Evolutionary conservation across 2,113 vertebrate genomes (phyloP).

Genomic region (Heterochromis multidens): DNA sequence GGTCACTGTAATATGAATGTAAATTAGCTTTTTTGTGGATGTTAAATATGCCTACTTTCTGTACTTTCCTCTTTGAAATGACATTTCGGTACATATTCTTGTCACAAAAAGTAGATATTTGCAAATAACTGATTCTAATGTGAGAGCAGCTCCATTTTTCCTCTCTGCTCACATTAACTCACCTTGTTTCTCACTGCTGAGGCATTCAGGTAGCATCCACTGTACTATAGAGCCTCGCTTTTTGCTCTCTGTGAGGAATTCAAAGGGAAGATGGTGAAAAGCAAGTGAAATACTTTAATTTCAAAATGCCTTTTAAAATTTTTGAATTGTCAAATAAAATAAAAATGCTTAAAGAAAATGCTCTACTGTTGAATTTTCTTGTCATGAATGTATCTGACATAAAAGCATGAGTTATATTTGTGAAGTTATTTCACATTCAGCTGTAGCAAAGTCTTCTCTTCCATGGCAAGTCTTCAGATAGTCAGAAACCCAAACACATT

Average conservation of each 20-base stretch:
- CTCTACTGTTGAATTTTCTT: neutral
- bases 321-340: conserved; percentile 2
- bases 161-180: neutral
- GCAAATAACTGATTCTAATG: neutral
- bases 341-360: conserved; percentile 16
- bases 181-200: neutral
- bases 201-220: conserved; percentile 43
- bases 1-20: conserved; percentile 16
- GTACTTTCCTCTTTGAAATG: neutral
- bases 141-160: neutral
- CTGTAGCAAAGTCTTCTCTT: neutral
- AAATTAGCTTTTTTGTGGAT: neutral
- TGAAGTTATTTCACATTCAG: neutral
- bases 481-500: neutral
- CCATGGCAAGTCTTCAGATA: neutral
- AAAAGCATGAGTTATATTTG: neutral
- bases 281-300: neutral
- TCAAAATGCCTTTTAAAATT: neutral
- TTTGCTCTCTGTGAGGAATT: neutral
- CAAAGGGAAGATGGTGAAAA: conserved; percentile 21
- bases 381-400: neutral
- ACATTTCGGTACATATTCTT: conserved; percentile 16
- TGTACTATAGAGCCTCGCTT: conserved; percentile 41
- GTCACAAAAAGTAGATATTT: neutral
- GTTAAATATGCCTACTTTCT: neutral